A percentile compares a stretch with the other conserved stretches of the same genome.
Conservation (phyloP, 2,113 vertebrate species). For the Corythaixoides concolor region DNA sequence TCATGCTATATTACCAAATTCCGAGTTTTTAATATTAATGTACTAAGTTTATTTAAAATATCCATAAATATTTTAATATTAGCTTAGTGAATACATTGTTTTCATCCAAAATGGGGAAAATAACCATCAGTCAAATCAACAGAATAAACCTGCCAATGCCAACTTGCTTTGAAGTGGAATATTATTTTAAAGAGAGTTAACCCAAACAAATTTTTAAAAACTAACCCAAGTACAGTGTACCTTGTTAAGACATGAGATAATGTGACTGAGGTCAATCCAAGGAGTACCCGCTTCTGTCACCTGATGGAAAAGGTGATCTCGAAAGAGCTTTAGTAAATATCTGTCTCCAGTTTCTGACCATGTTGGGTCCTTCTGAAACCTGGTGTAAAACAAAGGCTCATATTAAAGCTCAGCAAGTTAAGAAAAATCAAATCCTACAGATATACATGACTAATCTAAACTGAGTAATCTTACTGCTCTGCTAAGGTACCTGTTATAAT, state of each 20-base stretch:
- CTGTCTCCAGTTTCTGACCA: slow-evolving; percentile 99
- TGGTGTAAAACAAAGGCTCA: slow-evolving; percentile 65
- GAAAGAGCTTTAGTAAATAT: slow-evolving; percentile 97
- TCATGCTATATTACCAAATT: neutral
- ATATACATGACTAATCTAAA: neutral
- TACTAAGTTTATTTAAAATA: slow-evolving; percentile 35
- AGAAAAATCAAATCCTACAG: neutral
- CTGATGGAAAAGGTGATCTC: slow-evolving; percentile 99
- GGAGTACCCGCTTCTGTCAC: slow-evolving; percentile 97
- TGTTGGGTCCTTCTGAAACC: slow-evolving; percentile 97
- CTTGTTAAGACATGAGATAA: slow-evolving; percentile 99
- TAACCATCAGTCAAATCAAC: neutral
- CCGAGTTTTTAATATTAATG: neutral
- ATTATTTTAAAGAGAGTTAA: neutral
- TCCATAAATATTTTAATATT: neutral
- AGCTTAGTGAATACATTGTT: neutral
- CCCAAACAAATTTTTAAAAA: neutral
- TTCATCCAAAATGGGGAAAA: neutral
- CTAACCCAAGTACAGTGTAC: slow-evolving; percentile 74
- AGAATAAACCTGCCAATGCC: neutral
- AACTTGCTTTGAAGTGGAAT: neutral
- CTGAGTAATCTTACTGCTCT: neutral
- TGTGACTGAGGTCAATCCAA: slow-evolving; percentile 99
- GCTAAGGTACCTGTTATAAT: neutral
- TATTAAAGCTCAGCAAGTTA: slow-evolving; percentile 16